These are phyloP conservation scores for Arrhamphus sclerolepis DNA, from an alignment of 2,797 vertebrate species.

Conservation along the genomic window DNA sequence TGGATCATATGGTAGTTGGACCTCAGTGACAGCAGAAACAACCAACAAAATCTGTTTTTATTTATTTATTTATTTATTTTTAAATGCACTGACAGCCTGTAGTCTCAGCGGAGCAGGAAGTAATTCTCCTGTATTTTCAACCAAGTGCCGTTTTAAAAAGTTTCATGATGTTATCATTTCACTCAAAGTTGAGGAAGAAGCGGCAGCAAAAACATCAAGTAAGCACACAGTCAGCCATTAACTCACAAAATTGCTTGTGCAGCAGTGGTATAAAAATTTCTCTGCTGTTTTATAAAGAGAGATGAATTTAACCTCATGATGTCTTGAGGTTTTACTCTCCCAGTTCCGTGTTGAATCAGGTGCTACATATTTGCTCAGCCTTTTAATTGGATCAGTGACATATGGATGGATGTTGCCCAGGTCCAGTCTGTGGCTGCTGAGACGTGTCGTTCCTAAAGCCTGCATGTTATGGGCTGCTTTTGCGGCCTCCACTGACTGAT, in stretches of 20 bases:
- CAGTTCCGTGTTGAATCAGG: constrained; percentile 55
- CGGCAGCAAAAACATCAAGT: constrained; percentile 68
- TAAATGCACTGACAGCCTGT: constrained; percentile 27
- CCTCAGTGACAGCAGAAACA: constrained; percentile 24
- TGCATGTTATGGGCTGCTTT: constrained; percentile 71
- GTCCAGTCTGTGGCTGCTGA: constrained; percentile 64
- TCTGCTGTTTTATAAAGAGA: constrained; percentile 62
- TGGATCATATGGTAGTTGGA: constrained; percentile 2
- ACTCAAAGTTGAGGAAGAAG: constrained; percentile 63
- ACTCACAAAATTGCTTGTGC: constrained; percentile 69
- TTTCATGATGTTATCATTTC: constrained; percentile 66
- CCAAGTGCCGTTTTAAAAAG: constrained; percentile 45
- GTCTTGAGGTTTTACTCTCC: constrained; percentile 40
- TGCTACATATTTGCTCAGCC: constrained; percentile 40
- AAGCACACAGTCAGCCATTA: constrained; percentile 73
- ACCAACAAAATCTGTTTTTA: constrained; percentile 1
- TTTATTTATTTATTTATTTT: not conserved
- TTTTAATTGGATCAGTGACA: constrained; percentile 77
- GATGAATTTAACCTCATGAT: constrained; percentile 60
- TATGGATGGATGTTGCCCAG: constrained; percentile 64
- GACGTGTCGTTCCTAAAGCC: constrained; percentile 61
- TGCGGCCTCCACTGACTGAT: constrained; percentile 66
- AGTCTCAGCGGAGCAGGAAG: constrained; percentile 17
- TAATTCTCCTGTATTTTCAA: constrained; percentile 43
- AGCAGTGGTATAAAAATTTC: constrained; percentile 70